Percentiles rank a stretch among this genome's conserved stretches.
These are phyloP conservation scores for Drosophila ezoana DNA, from an alignment of 2,888 invertebrate genomes.

Conservation along the genomic window DNA sequence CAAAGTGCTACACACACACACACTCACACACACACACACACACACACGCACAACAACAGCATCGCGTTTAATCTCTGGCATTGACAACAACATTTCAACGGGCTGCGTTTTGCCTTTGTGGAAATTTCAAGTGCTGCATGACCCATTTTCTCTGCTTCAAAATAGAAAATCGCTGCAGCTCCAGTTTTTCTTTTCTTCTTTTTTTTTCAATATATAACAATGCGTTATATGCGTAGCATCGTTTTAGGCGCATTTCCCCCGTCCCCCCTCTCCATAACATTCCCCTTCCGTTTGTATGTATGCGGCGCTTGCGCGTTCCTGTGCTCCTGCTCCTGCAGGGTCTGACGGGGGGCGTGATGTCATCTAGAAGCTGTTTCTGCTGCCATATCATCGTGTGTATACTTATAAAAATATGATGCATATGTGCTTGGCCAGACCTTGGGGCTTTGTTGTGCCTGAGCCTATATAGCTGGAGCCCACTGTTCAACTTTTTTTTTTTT, in stretches of 20 bases:
- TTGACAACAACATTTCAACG: conserved; percentile 9
- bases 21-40: background rate
- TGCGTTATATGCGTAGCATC: conserved; percentile 59
- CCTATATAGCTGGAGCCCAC: conserved; percentile 40
- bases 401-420: conserved; percentile 6
- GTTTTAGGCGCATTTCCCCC: conserved; percentile 52
- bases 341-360: conserved; percentile 68
- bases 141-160: conserved; percentile 37
- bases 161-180: conserved; percentile 19
- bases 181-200: background rate
- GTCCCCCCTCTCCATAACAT: background rate
- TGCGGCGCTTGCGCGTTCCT: conserved; percentile 51
- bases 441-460: conserved; percentile 18
- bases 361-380: conserved; percentile 65
- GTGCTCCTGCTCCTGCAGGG: conserved; percentile 23
- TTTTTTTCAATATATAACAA: conserved; percentile 19
- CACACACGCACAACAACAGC: conserved; percentile 8
- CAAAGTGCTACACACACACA: background rate
- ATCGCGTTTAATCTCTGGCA: conserved; percentile 3
- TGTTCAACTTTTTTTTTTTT: conserved; percentile 4
- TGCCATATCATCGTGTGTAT: conserved; percentile 12
- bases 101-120: conserved; percentile 1
- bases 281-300: conserved; percentile 65
- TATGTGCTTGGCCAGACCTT: conserved; percentile 13
- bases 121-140: conserved; percentile 44